A percentile compares a stretch with the other conserved stretches of the same genome.
Evolutionary conservation across 2,888 invertebrate species (phyloP).

Genomic region (Metacarcinus magister): DNA sequence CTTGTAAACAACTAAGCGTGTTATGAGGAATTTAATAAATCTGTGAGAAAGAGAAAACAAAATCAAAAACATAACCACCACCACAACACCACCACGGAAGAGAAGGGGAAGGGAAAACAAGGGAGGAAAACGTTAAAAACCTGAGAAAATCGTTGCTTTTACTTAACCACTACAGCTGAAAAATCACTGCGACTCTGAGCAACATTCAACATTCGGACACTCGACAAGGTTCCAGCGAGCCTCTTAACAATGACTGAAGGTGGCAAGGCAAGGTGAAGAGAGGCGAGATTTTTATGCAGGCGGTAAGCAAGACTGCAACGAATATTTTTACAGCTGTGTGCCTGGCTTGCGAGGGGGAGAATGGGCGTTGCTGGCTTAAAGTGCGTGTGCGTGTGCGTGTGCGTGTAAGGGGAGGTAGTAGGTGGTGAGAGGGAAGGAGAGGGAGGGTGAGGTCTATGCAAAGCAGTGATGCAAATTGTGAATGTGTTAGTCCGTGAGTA

Average conservation of each 20-base stretch:
- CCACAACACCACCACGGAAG: no score
- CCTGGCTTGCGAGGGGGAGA: neutral
- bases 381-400: neutral
- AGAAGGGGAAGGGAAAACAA: neutral
- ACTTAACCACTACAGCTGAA: neutral
- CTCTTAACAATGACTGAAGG: neutral
- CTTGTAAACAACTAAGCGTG: neutral
- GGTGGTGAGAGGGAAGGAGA: neutral
- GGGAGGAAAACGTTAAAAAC: neutral
- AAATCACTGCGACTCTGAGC: neutral
- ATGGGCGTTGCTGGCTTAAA: neutral
- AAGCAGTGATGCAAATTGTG: neutral
- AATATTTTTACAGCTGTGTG: constrained; percentile 20
- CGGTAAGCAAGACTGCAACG: neutral
- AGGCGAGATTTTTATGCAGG: neutral
- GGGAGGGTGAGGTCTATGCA: neutral
- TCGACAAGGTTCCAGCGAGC: neutral
- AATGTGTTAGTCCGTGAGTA: constrained; percentile 30
- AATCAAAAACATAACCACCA: no score
- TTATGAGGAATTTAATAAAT: no score
- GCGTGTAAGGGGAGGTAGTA: neutral
- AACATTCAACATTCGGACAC: neutral
- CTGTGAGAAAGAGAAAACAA: no score
- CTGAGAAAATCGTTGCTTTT: neutral
- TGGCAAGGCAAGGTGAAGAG: neutral